Percentiles rank a stretch among this genome's conserved stretches.
Conservation (phyloP, 2,113 vertebrate genomes). For the Solenodon paradoxus region DNA sequence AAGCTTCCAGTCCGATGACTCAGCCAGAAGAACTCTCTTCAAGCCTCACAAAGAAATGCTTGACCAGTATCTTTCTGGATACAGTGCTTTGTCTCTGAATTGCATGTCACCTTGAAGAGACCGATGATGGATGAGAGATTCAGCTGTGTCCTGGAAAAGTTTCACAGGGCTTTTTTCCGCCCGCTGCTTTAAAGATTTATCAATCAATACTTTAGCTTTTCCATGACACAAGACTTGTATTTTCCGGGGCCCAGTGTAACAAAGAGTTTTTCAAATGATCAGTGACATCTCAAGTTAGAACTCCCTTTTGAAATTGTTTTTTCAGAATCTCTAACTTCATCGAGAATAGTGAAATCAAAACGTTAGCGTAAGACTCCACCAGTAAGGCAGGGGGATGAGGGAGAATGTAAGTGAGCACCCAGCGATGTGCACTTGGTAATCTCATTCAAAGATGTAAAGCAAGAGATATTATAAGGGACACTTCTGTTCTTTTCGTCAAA, state of each 20-base stretch:
- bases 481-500: constrained; percentile 17
- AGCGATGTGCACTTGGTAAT: neutral
- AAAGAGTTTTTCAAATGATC: constrained; percentile 66
- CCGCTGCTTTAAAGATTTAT: constrained; percentile 54
- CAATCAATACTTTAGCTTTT: constrained; percentile 59
- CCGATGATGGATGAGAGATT: neutral
- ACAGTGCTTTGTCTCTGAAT: neutral
- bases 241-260: constrained; percentile 63
- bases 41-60: neutral
- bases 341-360: neutral
- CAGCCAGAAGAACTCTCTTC: neutral
- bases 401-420: constrained; percentile 30
- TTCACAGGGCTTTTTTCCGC: neutral
- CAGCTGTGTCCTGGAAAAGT: constrained; percentile 11
- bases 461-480: constrained; percentile 4
- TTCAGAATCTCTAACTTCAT: constrained; percentile 53
- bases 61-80: neutral
- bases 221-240: constrained; percentile 54
- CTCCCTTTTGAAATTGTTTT: constrained; percentile 63
- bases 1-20: neutral
- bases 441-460: constrained; percentile 59
- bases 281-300: constrained; percentile 63
- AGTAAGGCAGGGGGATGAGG: neutral
- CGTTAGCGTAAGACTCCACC: constrained; percentile 25
- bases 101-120: neutral